phyloP scores from a whole-genome alignment of 2,113 vertebrate genomes.

The Salvelinus namaycush region DNA sequence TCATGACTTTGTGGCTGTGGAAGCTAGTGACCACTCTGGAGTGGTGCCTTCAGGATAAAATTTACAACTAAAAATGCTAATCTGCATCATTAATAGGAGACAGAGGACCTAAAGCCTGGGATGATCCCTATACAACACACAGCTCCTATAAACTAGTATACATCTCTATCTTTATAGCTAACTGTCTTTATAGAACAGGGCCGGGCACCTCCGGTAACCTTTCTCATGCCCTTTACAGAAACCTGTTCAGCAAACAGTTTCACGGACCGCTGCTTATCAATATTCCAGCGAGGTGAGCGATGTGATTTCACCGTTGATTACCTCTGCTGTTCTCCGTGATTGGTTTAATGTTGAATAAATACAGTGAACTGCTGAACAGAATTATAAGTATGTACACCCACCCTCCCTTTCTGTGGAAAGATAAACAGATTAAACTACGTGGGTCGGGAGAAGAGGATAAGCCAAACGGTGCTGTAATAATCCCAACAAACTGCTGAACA shows the following conservation, averaged over 20 bases:
- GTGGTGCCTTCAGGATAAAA: no score
- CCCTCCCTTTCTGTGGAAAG: constrained; percentile 34
- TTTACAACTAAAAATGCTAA: no score
- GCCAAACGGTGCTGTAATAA: constrained; percentile 48
- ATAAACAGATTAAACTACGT: constrained; percentile 66
- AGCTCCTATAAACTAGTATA: no score
- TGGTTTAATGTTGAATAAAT: constrained; percentile 70
- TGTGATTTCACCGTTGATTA: constrained; percentile 74
- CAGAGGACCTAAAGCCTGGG: neutral
- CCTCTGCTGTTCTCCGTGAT: constrained; percentile 65
- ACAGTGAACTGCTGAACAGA: constrained; percentile 48
- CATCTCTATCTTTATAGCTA: neutral
- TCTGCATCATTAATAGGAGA: neutral
- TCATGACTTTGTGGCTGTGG: no score
- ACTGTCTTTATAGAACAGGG: constrained; percentile 8
- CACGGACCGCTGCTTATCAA: constrained; percentile 68
- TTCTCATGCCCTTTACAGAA: constrained; percentile 58
- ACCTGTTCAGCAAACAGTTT: constrained; percentile 65
- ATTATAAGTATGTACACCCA: constrained; percentile 7
- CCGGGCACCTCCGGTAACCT: constrained; percentile 47
- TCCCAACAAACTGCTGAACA: constrained; percentile 42
- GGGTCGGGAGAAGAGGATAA: constrained; percentile 30
- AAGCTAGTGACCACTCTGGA: no score
- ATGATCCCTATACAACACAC: no score
- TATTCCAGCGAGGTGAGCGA: constrained; percentile 64